Base-by-base conservation (phyloP, 2,888 invertebrate species). In the Drosophila meridionalis region DNA sequence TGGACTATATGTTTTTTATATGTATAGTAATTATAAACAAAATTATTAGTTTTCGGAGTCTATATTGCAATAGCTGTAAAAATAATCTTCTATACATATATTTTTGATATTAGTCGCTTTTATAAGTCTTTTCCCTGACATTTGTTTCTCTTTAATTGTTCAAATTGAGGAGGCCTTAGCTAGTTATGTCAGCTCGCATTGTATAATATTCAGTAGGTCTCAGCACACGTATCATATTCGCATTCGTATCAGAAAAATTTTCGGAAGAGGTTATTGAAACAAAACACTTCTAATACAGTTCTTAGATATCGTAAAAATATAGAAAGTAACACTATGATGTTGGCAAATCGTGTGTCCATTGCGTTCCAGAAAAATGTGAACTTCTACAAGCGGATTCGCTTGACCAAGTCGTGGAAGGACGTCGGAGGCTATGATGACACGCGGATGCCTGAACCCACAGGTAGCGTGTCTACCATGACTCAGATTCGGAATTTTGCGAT, bases 151-250 rank as follows among this genome's bases (percentile, higher is more conserved):
- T n/a, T 9, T 5, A 38, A 28, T 26, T 36, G 14, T 8, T 7
- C 8, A 14, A n/a, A 4, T 55, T 14, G 3, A 73, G 75, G 5
- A 79, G 72, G 76, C 76, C 76, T 8, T 43, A 28, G 81, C 34
- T 48, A 34, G 12, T 4, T 5, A 26, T 5, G 47, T 38, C 47
- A 32, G 2, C 38, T 20, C 9, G 6, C 26, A 1, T 20, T n/a
- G 3, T 34, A 4, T 34, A 45, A 6, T 38, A 57, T 26, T 30
- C 30, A 14, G n/a, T 55, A 11, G 28, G 20, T 14, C 20, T 52
- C 30, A 30, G 53, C 38, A 74, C 53, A 53, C 36, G 38, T n/a
- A 45, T n/a, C 61, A 60, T 36, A 63, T 65, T 61, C 70, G 47
- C 59, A 64, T 53, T 48, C 20, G 43, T n/a, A 40, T 52, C 40